phyloP scores from a whole-genome alignment of 2,113 vertebrate genomes.

The Melanerpes formicivorus region DNA sequence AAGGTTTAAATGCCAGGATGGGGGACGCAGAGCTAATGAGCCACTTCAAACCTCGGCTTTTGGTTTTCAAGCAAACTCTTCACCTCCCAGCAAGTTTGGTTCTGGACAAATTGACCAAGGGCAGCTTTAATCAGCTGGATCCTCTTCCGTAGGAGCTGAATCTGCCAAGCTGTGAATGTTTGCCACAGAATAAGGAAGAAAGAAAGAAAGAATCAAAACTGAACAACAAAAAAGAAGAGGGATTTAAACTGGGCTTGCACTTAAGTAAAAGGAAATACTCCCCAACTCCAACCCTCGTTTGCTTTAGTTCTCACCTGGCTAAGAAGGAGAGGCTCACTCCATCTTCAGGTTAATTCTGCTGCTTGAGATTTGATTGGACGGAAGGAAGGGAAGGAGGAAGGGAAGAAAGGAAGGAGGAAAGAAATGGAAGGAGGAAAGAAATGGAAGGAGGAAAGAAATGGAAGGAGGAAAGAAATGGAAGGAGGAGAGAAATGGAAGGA shows the following conservation, averaged over 20 bases:
- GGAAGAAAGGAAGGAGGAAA: no score
- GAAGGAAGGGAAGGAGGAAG: no score
- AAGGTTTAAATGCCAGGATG: accelerated
- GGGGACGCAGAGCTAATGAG: not conserved
- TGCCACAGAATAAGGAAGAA: not conserved
- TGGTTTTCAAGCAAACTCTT: not conserved
- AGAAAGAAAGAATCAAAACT: not conserved
- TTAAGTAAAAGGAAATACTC: constrained; percentile 47
- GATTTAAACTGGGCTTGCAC: constrained; percentile 47
- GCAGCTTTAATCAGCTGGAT: not conserved
- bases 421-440: no score
- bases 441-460: no score
- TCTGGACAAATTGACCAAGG: not conserved
- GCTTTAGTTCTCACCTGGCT: not conserved
- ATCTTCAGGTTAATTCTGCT: not conserved
- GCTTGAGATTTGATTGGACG: not conserved
- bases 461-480: no score
- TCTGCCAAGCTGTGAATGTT: not conserved
- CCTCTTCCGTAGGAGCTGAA: not conserved
- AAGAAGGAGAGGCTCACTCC: not conserved
- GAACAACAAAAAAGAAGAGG: constrained; percentile 20
- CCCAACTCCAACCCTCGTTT: not conserved
- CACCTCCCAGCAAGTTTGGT: not conserved
- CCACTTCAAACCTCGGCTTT: not conserved
- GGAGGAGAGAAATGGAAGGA: no score